Evolutionary conservation across 2,113 vertebrate species (phyloP).

Genomic region (Miniopterus natalensis): DNA sequence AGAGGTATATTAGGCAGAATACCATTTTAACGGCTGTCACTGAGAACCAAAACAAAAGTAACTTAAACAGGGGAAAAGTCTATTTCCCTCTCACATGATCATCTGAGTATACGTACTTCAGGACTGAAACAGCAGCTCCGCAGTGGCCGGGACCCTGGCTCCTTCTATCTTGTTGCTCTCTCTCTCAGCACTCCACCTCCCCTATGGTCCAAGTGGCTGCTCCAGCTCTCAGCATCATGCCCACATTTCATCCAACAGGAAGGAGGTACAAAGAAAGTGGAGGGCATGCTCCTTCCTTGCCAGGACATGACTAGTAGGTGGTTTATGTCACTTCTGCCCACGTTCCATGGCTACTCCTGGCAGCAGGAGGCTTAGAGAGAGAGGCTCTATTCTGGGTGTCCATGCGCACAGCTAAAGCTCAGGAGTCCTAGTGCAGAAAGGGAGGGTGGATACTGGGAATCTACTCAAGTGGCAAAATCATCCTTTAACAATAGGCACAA

Average conservation of each 20-base stretch:
- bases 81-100: neutral
- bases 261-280: neutral
- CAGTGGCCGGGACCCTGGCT: too few relatives aligned
- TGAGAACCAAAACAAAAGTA: conserved; percentile 37
- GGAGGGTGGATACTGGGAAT: neutral
- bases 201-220: neutral
- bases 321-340: neutral
- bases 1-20: neutral
- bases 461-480: neutral
- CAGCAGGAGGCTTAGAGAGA: neutral
- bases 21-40: neutral
- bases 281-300: neutral
- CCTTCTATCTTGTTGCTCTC: neutral
- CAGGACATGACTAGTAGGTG: neutral
- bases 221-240: neutral
- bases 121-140: neutral
- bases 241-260: neutral
- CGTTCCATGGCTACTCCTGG: neutral
- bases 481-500: neutral
- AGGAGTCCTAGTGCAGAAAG: neutral
- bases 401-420: neutral
- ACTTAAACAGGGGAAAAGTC: neutral
- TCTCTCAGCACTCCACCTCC: neutral
- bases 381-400: neutral
- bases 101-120: neutral